These are phyloP conservation scores for Yasuhikotakia modesta DNA, from an alignment of 2,797 vertebrate species.

Conservation along the genomic window DNA sequence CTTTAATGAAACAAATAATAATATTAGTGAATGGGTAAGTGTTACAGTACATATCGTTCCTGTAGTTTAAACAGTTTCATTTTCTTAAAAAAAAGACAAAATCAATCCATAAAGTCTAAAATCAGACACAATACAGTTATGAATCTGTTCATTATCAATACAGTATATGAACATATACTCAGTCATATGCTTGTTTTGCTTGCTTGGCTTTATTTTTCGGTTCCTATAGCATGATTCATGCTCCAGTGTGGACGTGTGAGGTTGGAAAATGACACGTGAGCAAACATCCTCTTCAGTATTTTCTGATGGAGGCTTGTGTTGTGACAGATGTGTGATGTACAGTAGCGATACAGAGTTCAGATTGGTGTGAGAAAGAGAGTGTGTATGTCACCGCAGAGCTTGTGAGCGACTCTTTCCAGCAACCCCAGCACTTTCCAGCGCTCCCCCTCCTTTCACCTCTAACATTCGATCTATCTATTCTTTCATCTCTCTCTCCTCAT, in stretches of 20 bases:
- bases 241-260: constrained; percentile 47
- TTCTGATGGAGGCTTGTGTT: constrained; percentile 49
- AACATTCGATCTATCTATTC: constrained; percentile 57
- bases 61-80: background rate
- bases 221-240: constrained; percentile 48
- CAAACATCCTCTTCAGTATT: constrained; percentile 53
- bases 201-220: constrained; percentile 15
- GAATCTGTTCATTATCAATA: no score
- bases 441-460: constrained; percentile 56
- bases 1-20: no score
- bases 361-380: constrained; percentile 2
- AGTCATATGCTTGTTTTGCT: constrained; percentile 9
- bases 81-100: background rate
- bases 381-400: constrained; percentile 37
- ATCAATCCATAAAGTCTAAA: constrained; percentile 16
- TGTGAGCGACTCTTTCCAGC: constrained; percentile 60
- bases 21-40: no score
- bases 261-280: constrained; percentile 43
- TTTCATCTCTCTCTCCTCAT: constrained; percentile 57
- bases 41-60: background rate
- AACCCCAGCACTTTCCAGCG: constrained; percentile 61
- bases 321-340: constrained; percentile 40
- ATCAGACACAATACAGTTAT: constrained; percentile 6
- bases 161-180: background rate
- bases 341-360: constrained; percentile 32